Evolutionary conservation across 2,888 invertebrate species (phyloP).

Genomic region (Lasioglossum oenotherae): DNA sequence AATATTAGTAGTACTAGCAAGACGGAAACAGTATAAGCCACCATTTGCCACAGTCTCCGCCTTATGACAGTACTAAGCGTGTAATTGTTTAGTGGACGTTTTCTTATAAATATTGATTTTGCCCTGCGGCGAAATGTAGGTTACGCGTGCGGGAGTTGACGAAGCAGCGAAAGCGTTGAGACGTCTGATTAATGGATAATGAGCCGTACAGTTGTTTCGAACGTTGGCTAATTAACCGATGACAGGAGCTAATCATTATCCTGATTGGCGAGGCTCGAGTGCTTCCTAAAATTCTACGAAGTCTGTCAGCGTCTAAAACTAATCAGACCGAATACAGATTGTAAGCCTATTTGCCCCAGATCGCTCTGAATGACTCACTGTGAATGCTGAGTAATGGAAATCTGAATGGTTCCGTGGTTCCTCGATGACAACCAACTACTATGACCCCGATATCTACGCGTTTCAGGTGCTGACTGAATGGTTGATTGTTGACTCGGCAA

Average conservation of each 20-base stretch:
- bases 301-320: background rate
- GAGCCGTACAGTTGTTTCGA: background rate
- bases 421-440: background rate
- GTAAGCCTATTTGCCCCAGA: slow-evolving; percentile 11
- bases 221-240: background rate
- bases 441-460: background rate
- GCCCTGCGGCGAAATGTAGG: background rate
- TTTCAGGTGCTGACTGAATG: background rate
- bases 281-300: background rate
- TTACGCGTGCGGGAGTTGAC: background rate
- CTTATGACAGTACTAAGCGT: background rate
- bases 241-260: background rate
- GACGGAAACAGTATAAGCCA: background rate
- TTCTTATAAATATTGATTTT: background rate
- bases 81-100: background rate
- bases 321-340: background rate
- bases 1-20: background rate
- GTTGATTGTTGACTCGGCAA: background rate
- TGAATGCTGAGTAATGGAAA: slow-evolving; percentile 1
- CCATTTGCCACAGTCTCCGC: background rate
- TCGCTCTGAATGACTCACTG: background rate
- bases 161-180: background rate
- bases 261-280: background rate
- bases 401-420: slow-evolving; percentile 4
- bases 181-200: slow-evolving; percentile 7